phyloP scores from a whole-genome alignment of 2,797 vertebrate genomes.

The Iguana delicatissima region DNA sequence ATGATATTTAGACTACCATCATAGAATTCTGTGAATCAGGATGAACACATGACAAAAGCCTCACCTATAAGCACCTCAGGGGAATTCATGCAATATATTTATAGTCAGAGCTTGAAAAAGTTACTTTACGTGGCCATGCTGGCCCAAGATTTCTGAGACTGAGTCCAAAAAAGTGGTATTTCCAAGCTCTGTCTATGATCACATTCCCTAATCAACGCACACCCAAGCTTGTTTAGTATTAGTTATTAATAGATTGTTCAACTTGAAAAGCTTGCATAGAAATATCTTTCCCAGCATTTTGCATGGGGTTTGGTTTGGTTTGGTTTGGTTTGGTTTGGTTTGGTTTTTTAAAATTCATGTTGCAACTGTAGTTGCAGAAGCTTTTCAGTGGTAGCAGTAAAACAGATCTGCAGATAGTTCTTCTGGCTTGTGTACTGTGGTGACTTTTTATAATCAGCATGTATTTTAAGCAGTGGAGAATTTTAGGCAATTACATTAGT shows the following conservation, averaged over 20 bases:
- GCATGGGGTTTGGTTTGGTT: not conserved
- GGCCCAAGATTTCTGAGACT: too few relatives aligned
- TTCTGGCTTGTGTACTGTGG: not conserved
- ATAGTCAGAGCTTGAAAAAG: too few relatives aligned
- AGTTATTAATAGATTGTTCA: too few relatives aligned
- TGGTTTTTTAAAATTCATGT: not conserved
- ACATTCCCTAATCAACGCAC: not conserved
- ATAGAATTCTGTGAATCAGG: not conserved
- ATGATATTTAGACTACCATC: not conserved
- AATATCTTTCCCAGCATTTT: conserved; percentile 7
- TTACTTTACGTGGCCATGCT: too few relatives aligned
- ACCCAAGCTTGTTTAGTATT: not conserved
- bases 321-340: too few relatives aligned
- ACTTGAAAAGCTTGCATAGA: not conserved
- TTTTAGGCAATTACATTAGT: conserved; percentile 18
- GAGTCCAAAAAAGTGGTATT: too few relatives aligned
- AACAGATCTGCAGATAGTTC: conserved; percentile 1
- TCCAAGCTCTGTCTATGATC: not conserved
- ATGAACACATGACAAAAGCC: not conserved
- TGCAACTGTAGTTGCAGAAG: conserved; percentile 3
- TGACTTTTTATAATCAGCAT: conserved; percentile 22
- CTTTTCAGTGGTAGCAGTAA: not conserved
- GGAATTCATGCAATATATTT: not conserved
- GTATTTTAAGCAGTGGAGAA: conserved; percentile 22
- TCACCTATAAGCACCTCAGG: not conserved